Evolutionary conservation across 1,140 invertebrate genomes (phyloP).

Genomic region (Arion vulgaris): DNA sequence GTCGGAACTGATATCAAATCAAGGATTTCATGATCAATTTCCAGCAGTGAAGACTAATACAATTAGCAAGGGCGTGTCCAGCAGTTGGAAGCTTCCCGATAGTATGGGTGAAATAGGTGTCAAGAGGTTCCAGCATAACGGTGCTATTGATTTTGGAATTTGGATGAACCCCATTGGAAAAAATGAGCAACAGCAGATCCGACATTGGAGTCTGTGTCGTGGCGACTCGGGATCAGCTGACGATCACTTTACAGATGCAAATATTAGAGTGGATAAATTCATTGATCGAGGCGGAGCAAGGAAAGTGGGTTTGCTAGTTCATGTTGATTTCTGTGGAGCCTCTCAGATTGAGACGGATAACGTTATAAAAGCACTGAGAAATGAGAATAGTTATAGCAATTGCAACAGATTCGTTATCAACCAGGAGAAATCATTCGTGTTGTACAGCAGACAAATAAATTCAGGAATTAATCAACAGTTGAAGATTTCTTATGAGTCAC

Average conservation of each 20-base stretch:
- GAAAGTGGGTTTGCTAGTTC: too few species aligned
- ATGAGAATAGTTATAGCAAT: too few species aligned
- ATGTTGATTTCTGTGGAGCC: neutral
- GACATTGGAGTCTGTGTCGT: neutral
- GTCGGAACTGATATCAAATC: neutral
- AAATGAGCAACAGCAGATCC: neutral
- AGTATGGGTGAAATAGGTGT: neutral
- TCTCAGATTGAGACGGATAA: too few species aligned
- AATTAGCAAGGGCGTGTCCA: neutral
- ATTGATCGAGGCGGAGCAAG: neutral
- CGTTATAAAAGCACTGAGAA: neutral
- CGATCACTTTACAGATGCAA: neutral
- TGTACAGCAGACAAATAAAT: neutral
- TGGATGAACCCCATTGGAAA: neutral
- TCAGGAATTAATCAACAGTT: neutral
- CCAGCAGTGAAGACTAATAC: neutral
- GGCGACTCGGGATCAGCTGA: neutral
- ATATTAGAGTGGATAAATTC: neutral
- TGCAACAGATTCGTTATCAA: too few species aligned
- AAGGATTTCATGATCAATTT: neutral
- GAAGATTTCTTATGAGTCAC: neutral
- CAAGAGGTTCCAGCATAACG: neutral
- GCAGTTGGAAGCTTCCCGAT: neutral
- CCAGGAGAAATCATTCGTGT: neutral
- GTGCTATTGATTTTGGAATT: neutral